Evolutionary conservation across 2,888 invertebrate species (phyloP).

Genomic region (Cheilosia impressa): DNA sequence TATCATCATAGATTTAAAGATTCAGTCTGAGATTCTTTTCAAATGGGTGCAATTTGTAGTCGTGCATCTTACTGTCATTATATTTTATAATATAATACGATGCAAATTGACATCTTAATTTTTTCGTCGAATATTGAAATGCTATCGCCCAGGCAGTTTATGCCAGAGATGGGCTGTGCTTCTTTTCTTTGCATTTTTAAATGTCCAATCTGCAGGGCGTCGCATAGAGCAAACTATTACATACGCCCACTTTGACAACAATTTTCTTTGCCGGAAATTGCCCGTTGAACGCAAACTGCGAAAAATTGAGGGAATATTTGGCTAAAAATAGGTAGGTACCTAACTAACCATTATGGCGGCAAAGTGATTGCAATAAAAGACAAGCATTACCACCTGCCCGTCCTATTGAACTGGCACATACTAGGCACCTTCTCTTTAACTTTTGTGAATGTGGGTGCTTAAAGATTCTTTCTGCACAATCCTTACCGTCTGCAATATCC

Average conservation of each 20-base stretch:
- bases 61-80: too few species aligned
- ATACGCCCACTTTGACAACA: conserved; percentile 35
- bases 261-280: conserved; percentile 56
- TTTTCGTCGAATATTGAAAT: conserved; percentile 34
- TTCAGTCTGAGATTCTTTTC: too few species aligned
- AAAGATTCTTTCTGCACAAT: conserved; percentile 28
- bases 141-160: conserved; percentile 33
- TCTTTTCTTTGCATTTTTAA: conserved; percentile 5
- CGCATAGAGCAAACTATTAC: neutral
- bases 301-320: conserved; percentile 44
- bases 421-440: conserved; percentile 21
- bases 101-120: conserved; percentile 17
- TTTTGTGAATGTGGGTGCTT: conserved; percentile 21
- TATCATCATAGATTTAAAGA: too few species aligned
- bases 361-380: conserved; percentile 59
- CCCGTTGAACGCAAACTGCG: conserved; percentile 41
- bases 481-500: conserved; percentile 31
- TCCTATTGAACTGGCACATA: neutral
- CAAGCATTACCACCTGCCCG: conserved; percentile 10
- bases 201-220: conserved; percentile 27
- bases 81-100: too few species aligned
- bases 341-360: conserved; percentile 60
- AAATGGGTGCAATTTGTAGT: too few species aligned
- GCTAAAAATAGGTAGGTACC: conserved; percentile 29
- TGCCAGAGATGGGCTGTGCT: conserved; percentile 41